Evolutionary conservation across 2,888 invertebrate species (phyloP).

Genomic region (Chloroclysta siterata): DNA sequence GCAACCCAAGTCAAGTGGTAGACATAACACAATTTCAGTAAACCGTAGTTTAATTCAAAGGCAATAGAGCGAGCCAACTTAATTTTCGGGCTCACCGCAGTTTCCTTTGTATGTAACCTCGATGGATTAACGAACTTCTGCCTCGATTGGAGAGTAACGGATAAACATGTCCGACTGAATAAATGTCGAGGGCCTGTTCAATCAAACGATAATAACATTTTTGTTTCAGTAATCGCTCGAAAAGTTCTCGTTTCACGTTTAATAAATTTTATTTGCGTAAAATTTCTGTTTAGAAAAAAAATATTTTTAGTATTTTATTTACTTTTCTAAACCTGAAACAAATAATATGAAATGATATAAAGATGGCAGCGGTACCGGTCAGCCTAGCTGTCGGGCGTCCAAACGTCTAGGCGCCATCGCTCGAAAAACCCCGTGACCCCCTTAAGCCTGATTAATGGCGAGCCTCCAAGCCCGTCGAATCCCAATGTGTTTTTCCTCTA

Average conservation of each 20-base stretch:
- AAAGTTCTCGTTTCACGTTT: slow-evolving; percentile 1
- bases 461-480: slow-evolving; percentile 51
- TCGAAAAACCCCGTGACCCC: slow-evolving; percentile 60
- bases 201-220: slow-evolving; percentile 7
- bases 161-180: slow-evolving; percentile 36
- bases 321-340: background rate
- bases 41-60: slow-evolving; percentile 73
- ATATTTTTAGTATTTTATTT: too few species aligned
- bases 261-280: background rate
- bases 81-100: slow-evolving; percentile 81
- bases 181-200: slow-evolving; percentile 20
- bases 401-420: slow-evolving; percentile 60
- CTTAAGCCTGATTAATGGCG: slow-evolving; percentile 74
- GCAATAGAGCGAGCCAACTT: slow-evolving; percentile 80
- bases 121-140: slow-evolving; percentile 74
- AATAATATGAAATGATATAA: slow-evolving; percentile 5
- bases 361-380: slow-evolving; percentile 24
- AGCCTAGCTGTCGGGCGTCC: slow-evolving; percentile 47
- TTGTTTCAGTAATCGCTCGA: background rate
- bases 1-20: slow-evolving; percentile 48
- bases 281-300: too few species aligned
- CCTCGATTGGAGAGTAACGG: slow-evolving; percentile 31
- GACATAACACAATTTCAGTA: slow-evolving; percentile 53
- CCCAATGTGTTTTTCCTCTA: slow-evolving; percentile 61
- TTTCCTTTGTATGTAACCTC: slow-evolving; percentile 77